A percentile compares a stretch with the other conserved stretches of the same genome.
Evolutionary conservation across 1,140 invertebrate genomes (phyloP).

Genomic region (Pogonognathellus flavescens): DNA sequence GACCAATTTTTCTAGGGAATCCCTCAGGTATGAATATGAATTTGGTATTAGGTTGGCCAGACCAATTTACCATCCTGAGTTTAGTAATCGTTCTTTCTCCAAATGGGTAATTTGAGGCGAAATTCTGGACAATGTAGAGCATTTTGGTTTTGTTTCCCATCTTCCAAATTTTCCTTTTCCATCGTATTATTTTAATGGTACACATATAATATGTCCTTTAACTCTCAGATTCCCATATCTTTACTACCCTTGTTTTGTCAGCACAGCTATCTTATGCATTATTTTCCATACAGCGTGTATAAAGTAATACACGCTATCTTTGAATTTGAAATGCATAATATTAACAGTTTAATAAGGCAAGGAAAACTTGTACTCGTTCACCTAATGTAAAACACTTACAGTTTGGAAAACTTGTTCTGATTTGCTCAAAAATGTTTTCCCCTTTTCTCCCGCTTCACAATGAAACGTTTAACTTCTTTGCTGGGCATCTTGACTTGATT

Average conservation of each 20-base stretch:
- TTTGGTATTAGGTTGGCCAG: constrained; percentile 47
- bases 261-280: too few species aligned
- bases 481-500: constrained; percentile 5
- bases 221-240: constrained; percentile 11
- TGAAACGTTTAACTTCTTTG: constrained; percentile 34
- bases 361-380: constrained; percentile 33
- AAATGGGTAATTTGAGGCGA: constrained; percentile 49
- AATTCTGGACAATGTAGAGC: constrained; percentile 23
- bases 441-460: constrained; percentile 24
- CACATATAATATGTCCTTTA: not conserved
- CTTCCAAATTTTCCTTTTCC: not conserved
- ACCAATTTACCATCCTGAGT: constrained; percentile 42
- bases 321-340: not conserved
- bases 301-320: too few species aligned
- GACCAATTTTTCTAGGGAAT: constrained; percentile 44
- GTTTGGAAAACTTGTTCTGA: constrained; percentile 34
- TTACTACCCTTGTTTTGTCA: constrained; percentile 1
- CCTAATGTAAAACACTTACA: constrained; percentile 35
- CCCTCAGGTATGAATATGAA: constrained; percentile 55
- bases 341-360: constrained; percentile 31
- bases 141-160: not conserved
- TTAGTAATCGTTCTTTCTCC: constrained; percentile 38
- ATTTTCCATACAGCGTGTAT: too few species aligned
- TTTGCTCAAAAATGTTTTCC: constrained; percentile 20
- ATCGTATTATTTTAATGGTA: constrained; percentile 26